phyloP scores from a whole-genome alignment of 2,113 vertebrate genomes.

The Bos javanicus region DNA sequence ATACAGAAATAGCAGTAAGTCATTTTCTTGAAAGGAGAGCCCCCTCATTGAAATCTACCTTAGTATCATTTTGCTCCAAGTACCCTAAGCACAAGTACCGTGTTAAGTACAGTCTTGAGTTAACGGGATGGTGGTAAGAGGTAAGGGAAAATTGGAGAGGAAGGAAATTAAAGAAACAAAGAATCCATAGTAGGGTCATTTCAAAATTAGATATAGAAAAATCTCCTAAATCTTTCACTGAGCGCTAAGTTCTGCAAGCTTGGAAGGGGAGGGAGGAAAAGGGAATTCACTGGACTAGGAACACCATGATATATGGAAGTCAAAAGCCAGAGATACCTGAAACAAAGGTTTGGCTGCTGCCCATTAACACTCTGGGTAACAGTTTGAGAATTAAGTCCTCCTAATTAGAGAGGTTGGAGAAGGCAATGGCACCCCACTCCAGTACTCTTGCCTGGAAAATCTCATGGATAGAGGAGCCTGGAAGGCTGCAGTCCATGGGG shows the following conservation, averaged over 20 bases:
- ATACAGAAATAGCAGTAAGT: fast-evolving
- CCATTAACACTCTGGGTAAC: not conserved
- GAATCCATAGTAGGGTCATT: fast-evolving
- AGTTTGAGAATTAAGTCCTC: not conserved
- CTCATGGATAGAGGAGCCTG: no score
- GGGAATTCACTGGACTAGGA: no score
- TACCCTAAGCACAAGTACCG: fast-evolving
- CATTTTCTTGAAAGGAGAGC: not conserved
- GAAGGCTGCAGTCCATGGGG: no score
- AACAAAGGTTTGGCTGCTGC: not conserved
- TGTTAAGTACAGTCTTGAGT: not conserved
- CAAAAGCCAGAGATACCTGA: not conserved
- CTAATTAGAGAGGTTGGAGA: no score
- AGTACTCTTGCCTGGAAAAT: no score
- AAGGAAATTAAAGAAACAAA: not conserved
- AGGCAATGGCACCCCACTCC: no score
- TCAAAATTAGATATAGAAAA: not conserved
- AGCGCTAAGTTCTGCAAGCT: not conserved
- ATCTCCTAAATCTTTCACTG: not conserved
- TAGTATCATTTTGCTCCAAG: not conserved
- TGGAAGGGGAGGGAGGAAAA: not conserved
- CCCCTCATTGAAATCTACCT: fast-evolving
- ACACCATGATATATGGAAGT: fast-evolving
- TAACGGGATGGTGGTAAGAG: not conserved
- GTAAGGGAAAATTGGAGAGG: not conserved